Percentiles rank a stretch among this genome's conserved stretches.
Conservation (phyloP, 37 sponge, comb jelly and placozoan species). For the Eunapius fragilis region DNA sequence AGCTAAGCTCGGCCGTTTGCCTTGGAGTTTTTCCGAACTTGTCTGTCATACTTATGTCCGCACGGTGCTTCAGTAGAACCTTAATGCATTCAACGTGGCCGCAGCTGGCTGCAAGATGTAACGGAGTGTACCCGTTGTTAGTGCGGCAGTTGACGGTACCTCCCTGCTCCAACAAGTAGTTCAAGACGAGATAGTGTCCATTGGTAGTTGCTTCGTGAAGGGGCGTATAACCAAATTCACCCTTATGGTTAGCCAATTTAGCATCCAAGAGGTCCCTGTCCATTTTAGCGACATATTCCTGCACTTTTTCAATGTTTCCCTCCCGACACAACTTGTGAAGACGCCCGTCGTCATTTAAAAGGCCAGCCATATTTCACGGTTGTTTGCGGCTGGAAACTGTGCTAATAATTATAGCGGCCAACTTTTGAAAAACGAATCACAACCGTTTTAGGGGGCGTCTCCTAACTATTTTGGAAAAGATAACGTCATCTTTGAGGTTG, state of each 20-base stretch:
- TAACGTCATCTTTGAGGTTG: too few species aligned
- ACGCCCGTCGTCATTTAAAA: constrained; percentile 34
- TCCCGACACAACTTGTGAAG: constrained; percentile 64
- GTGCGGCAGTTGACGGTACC: constrained; percentile 42
- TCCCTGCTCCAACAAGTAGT: constrained; percentile 14
- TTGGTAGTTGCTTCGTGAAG: constrained; percentile 74
- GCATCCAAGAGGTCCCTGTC: constrained; percentile 6
- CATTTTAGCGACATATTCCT: constrained; percentile 7
- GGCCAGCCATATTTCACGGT: constrained; percentile 2
- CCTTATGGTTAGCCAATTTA: constrained; percentile 24
- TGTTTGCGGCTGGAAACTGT: too few species aligned
- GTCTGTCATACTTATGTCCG: constrained; percentile 57
- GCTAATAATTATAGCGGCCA: too few species aligned
- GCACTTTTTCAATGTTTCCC: constrained; percentile 50
- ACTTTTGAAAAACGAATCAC: too few species aligned
- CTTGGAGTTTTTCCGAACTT: constrained; percentile 65
- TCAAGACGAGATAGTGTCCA: constrained; percentile 38
- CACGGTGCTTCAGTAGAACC: constrained; percentile 44
- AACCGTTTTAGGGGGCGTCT: too few species aligned
- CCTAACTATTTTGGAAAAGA: too few species aligned
- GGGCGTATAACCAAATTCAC: constrained; percentile 86
- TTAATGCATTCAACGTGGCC: constrained; percentile 65
- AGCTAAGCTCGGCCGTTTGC: constrained; percentile 51
- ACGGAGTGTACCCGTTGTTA: constrained; percentile 68
- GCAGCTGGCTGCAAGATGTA: constrained; percentile 72